Evolutionary conservation across 1,140 invertebrate species (phyloP).

Genomic region (Tetragnatha versicolor): DNA sequence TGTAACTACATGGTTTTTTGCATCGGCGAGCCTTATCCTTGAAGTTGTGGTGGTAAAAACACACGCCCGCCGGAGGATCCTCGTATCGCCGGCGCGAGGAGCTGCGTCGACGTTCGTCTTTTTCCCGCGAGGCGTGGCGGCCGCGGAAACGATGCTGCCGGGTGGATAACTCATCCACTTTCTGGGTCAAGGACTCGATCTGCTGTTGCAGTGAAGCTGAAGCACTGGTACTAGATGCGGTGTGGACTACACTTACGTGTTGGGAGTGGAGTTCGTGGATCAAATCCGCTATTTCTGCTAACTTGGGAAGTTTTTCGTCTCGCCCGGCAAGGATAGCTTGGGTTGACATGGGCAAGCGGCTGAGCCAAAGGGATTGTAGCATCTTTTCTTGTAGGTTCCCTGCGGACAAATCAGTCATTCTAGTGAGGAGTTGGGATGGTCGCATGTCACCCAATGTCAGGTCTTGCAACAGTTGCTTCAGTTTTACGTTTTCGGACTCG

Average conservation of each 20-base stretch:
- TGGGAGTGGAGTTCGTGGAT: not conserved
- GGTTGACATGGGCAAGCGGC: not conserved
- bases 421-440: slow-evolving; percentile 2
- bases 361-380: slow-evolving; percentile 12
- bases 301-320: slow-evolving; percentile 12
- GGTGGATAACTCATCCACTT: not conserved
- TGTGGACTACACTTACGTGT: not conserved
- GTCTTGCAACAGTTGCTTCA: not conserved
- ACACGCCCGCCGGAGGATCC: not conserved
- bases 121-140: not conserved
- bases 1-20: slow-evolving; percentile 15
- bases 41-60: slow-evolving; percentile 54
- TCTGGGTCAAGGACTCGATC: not conserved
- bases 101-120: not conserved
- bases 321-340: slow-evolving; percentile 33
- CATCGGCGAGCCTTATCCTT: slow-evolving; percentile 41
- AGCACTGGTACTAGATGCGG: no score
- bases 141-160: not conserved
- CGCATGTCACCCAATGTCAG: not conserved
- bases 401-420: not conserved
- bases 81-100: slow-evolving; percentile 59
- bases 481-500: not conserved
- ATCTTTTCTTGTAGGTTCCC: slow-evolving; percentile 3
- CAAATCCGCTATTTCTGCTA: slow-evolving; percentile 12
- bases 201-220: not conserved